Conservation (phyloP, 2,888 invertebrate species). For the Hyposoter didymator region DNA sequence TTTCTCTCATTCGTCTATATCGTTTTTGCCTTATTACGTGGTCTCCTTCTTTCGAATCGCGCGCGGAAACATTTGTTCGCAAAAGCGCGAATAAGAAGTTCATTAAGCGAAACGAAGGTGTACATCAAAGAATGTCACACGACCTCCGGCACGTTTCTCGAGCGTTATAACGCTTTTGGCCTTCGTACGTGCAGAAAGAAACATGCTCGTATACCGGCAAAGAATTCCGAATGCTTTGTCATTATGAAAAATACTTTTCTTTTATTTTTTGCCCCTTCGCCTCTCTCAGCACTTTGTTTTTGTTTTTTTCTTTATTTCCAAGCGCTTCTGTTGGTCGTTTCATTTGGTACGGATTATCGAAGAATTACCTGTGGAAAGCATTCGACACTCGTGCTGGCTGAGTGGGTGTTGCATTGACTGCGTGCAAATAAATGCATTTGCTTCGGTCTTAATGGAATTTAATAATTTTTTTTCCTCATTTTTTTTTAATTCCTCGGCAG, state of each 20-base stretch:
- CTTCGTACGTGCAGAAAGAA: slow-evolving; percentile 33
- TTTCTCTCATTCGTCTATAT: slow-evolving; percentile 24
- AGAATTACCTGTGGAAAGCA: neutral
- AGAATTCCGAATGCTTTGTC: slow-evolving; percentile 26
- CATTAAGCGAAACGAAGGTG: slow-evolving; percentile 59
- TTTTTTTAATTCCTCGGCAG: no score
- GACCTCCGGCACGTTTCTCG: slow-evolving; percentile 38
- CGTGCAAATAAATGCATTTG: neutral
- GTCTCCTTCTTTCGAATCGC: slow-evolving; percentile 16
- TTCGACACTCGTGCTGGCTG: neutral
- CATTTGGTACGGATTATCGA: neutral
- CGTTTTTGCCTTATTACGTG: slow-evolving; percentile 28
- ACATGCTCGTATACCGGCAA: slow-evolving; percentile 22
- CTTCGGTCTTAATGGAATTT: neutral
- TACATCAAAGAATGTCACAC: slow-evolving; percentile 69
- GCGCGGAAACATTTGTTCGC: slow-evolving; percentile 28
- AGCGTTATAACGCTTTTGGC: slow-evolving; percentile 38
- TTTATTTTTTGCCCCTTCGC: neutral
- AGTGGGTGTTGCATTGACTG: neutral
- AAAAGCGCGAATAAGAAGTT: slow-evolving; percentile 66
- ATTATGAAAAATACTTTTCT: slow-evolving; percentile 1
- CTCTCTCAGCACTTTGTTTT: neutral
- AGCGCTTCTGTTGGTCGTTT: neutral
- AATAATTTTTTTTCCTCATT: neutral
- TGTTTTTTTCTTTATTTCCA: neutral